Percentiles rank a stretch among this genome's conserved stretches.
Conservation (phyloP, 2,113 vertebrate genomes). For the Oenanthe oenanthe region DNA sequence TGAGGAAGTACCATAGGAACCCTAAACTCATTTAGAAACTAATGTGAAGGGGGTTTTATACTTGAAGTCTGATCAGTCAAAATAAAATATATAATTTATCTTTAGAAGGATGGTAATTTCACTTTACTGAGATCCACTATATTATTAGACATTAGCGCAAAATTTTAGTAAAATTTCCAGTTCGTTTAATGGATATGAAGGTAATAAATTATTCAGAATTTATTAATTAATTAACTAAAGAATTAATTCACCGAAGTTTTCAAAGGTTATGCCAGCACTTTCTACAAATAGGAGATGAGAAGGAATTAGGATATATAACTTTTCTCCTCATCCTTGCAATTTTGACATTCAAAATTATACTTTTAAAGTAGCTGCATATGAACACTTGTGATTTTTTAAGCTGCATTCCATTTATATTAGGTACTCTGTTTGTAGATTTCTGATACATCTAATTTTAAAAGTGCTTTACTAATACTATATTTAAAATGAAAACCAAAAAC, state of each 20-base stretch:
- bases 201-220: no score
- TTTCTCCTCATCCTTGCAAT: not conserved
- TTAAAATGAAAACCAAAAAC: constrained; percentile 18
- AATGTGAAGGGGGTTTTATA: not conserved
- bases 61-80: not conserved
- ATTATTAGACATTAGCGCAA: not conserved
- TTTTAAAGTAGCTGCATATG: not conserved
- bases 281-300: not conserved
- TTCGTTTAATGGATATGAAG: not conserved
- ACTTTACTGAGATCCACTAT: not conserved
- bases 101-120: not conserved
- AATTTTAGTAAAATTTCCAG: not conserved
- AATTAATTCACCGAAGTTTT: not conserved
- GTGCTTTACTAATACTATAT: not conserved
- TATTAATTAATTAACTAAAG: no score
- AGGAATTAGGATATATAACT: not conserved
- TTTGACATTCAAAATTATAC: not conserved
- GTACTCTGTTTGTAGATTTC: not conserved
- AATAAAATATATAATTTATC: not conserved
- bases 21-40: not conserved
- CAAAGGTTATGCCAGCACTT: not conserved
- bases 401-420: not conserved
- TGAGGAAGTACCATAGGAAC: not conserved
- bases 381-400: not conserved
- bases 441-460: constrained; percentile 3